phyloP scores from a whole-genome alignment of 2,888 invertebrate genomes.

The Monoplex corrugatus region DNA sequence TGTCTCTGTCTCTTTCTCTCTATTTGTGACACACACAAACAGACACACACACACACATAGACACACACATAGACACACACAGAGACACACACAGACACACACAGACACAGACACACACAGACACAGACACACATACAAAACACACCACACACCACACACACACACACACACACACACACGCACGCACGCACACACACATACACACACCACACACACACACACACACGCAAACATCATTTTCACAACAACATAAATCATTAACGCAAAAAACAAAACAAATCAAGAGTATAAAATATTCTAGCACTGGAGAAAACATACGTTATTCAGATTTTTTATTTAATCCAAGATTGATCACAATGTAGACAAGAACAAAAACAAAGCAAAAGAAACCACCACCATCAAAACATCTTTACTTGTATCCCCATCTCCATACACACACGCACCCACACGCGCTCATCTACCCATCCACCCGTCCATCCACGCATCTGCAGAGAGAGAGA shows the following conservation, averaged over 20 bases:
- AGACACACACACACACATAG: background rate
- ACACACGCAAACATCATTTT: too few relatives aligned
- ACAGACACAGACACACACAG: background rate
- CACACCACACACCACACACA: too few relatives aligned
- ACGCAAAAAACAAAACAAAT: too few relatives aligned
- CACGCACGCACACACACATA: background rate
- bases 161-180: background rate
- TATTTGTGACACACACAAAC: background rate
- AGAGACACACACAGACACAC: background rate
- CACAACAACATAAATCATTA: too few relatives aligned
- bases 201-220: background rate
- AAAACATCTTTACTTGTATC: background rate
- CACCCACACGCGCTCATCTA: background rate
- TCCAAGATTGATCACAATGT: too few relatives aligned
- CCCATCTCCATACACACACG: background rate
- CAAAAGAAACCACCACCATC: background rate
- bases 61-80: background rate
- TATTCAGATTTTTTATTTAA: too few relatives aligned
- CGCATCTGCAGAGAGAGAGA: background rate
- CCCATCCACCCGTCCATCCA: background rate
- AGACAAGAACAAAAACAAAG: too few relatives aligned
- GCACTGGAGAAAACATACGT: too few relatives aligned
- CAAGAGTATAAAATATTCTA: too few relatives aligned
- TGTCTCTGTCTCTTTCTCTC: background rate
- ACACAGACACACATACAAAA: background rate